phyloP scores from a whole-genome alignment of 37 sponge, comb jelly and placozoan species.

The Cladorhizidae sp. region DNA sequence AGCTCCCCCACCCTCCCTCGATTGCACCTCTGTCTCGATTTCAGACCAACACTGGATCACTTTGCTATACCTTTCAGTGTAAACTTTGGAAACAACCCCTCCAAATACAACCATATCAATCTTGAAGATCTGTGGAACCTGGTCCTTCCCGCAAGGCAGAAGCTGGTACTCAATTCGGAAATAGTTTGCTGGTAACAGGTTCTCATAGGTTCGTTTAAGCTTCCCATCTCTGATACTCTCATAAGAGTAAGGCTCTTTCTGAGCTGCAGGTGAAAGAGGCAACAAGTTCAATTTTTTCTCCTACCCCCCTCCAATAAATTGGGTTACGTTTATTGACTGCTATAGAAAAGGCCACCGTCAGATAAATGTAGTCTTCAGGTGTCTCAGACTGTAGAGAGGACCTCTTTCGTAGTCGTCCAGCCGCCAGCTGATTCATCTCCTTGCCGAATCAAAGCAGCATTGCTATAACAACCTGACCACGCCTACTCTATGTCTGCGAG shows the following conservation, averaged over 20 bases:
- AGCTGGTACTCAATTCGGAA: constrained; percentile 86
- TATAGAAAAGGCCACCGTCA: no score
- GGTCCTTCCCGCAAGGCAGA: constrained; percentile 41
- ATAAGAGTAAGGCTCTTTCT: constrained; percentile 22
- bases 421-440: no score
- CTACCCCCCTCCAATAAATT: neutral
- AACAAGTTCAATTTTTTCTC: no score
- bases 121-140: constrained; percentile 18
- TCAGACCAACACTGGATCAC: constrained; percentile 74
- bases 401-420: no score
- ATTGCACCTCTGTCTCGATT: constrained; percentile 21
- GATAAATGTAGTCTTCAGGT: no score
- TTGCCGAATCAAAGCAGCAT: neutral
- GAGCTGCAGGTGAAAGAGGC: no score
- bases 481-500: neutral
- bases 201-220: constrained; percentile 71
- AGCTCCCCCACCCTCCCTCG: neutral
- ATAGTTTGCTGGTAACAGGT: constrained; percentile 54
- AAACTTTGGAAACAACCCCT: constrained; percentile 79
- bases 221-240: constrained; percentile 57
- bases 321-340: no score
- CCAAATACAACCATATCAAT: constrained; percentile 88
- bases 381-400: no score
- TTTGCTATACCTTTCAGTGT: constrained; percentile 77
- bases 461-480: neutral